Conservation (phyloP, 2,888 invertebrate genomes). For the Sycophila texana region DNA sequence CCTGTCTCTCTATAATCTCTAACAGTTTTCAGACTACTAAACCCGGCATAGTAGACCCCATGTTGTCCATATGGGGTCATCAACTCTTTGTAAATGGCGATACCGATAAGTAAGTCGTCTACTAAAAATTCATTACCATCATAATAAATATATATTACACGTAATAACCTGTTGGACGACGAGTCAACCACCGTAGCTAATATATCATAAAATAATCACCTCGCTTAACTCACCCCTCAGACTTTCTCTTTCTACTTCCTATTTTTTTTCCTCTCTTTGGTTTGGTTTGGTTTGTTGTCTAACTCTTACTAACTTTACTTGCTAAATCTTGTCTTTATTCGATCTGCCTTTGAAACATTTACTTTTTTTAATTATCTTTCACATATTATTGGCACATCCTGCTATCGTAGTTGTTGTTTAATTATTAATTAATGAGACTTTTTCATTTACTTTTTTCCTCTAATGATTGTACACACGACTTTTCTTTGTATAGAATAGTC, state of each 20-base stretch:
- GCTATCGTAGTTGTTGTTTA: conserved; percentile 37
- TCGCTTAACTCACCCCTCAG: conserved; percentile 45
- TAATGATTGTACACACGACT: conserved; percentile 21
- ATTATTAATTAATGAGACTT: neutral
- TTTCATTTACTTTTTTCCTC: conserved; percentile 43
- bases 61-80: conserved; percentile 98
- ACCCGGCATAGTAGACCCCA: conserved; percentile 98
- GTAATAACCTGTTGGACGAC: conserved; percentile 55
- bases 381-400: conserved; percentile 52
- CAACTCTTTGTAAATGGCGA: conserved; percentile 98
- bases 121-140: conserved; percentile 65
- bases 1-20: conserved; percentile 74
- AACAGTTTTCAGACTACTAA: conserved; percentile 82
- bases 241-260: conserved; percentile 15
- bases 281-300: too few relatives aligned
- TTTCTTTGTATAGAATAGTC: conserved; percentile 48
- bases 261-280: conserved; percentile 36
- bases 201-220: conserved; percentile 43
- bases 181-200: conserved; percentile 55
- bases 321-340: neutral
- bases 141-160: conserved; percentile 55
- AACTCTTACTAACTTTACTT: too few relatives aligned
- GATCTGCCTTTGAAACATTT: conserved; percentile 2
- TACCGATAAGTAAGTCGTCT: conserved; percentile 94
- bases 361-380: conserved; percentile 22